phyloP scores from a whole-genome alignment of 2,113 vertebrate genomes.

The Loxodonta africana region DNA sequence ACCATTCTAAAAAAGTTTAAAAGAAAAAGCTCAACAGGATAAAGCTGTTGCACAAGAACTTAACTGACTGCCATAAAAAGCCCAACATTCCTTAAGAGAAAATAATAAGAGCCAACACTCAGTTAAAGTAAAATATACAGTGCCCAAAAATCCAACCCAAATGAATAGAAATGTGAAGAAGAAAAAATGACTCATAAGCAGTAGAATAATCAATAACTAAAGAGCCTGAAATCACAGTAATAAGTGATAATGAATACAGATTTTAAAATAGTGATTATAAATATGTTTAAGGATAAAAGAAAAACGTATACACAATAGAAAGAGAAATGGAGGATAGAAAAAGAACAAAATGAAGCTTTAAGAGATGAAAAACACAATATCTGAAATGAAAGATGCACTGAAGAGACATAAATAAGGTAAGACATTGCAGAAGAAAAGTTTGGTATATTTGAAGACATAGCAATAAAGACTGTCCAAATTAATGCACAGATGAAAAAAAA shows the following conservation, averaged over 20 bases:
- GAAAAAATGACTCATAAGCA: neutral
- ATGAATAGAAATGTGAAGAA: neutral
- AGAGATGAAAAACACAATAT: neutral
- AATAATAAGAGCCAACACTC: neutral
- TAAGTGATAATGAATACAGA: neutral
- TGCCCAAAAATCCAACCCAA: neutral
- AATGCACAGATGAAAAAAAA: neutral
- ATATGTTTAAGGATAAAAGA: neutral
- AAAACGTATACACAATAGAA: neutral
- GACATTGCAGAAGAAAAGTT: neutral
- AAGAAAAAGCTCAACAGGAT: neutral
- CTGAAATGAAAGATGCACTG: neutral
- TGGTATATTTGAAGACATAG: neutral
- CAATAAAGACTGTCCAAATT: neutral
- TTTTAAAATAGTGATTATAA: neutral
- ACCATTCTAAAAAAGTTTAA: neutral
- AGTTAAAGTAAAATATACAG: neutral
- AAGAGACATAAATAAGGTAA: neutral
- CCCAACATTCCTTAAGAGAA: neutral
- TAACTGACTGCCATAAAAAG: neutral
- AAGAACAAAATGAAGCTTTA: neutral
- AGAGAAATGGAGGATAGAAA: slow-evolving; percentile 7
- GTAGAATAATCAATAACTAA: neutral
- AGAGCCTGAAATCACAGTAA: neutral
- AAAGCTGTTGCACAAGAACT: neutral